Evolutionary conservation across 35 echinoderm and acorn worm genomes (phyloP).

Genomic region (Heliocidaris erythrogramma): DNA sequence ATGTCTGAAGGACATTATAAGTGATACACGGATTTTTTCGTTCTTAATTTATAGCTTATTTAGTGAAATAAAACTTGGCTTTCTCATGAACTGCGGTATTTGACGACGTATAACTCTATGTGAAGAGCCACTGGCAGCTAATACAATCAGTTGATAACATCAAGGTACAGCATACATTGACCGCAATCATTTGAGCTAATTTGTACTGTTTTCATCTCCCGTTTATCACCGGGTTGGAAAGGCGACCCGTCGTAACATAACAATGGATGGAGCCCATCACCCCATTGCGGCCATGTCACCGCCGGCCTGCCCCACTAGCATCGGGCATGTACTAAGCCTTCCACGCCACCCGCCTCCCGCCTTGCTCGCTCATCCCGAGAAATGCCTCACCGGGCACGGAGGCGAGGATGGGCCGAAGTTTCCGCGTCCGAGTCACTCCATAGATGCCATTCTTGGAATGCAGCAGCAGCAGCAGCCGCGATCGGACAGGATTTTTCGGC

Average conservation of each 20-base stretch:
- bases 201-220: neutral
- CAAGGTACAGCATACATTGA: neutral
- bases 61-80: neutral
- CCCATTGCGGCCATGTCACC: neutral
- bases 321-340: neutral
- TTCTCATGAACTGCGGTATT: neutral
- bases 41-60: neutral
- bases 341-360: neutral
- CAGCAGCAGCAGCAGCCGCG: neutral
- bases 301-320: neutral
- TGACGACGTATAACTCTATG: neutral
- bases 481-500: neutral
- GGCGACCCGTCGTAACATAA: neutral
- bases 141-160: neutral
- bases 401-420: neutral
- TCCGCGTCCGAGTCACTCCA: slow-evolving; percentile 42
- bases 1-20: neutral
- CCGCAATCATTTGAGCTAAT: neutral
- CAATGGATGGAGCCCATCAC: neutral
- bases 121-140: neutral
- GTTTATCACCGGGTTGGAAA: neutral
- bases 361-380: neutral
- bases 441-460: slow-evolving; percentile 51
- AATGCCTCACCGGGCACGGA: neutral
- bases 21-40: neutral